Evolutionary conservation across 2,797 vertebrate genomes (phyloP).

Genomic region (Gymnothorax javanicus): DNA sequence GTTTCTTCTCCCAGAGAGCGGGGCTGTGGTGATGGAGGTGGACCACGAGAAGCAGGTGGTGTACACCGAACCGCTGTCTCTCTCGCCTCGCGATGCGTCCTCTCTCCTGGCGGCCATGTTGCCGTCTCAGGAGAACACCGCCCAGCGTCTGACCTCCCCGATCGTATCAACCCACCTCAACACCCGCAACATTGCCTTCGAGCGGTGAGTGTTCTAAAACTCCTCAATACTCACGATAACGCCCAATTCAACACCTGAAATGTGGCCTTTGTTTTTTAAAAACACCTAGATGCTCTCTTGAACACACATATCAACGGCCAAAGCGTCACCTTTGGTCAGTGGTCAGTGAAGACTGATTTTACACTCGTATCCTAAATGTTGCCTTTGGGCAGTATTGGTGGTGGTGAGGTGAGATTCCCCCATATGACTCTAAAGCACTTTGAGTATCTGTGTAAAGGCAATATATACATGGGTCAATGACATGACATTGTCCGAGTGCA

Average conservation of each 20-base stretch:
- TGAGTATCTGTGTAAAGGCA: too few relatives aligned
- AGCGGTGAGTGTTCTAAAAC: conserved; percentile 71
- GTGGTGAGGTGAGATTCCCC: too few relatives aligned
- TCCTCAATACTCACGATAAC: background rate
- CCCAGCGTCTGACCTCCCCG: conserved; percentile 88
- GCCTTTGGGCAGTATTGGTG: too few relatives aligned
- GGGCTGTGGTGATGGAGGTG: conserved; percentile 95
- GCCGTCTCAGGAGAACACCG: conserved; percentile 91
- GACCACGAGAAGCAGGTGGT: conserved; percentile 97
- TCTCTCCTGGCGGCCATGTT: conserved; percentile 91
- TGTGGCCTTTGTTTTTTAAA: background rate
- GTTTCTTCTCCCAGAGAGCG: conserved; percentile 72
- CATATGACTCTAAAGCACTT: too few relatives aligned
- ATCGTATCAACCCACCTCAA: conserved; percentile 94
- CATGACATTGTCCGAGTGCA: too few relatives aligned
- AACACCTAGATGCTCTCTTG: background rate
- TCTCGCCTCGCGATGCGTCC: conserved; percentile 83
- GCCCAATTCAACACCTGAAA: background rate
- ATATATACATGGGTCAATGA: too few relatives aligned
- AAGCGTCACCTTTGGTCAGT: background rate
- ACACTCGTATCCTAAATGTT: too few relatives aligned
- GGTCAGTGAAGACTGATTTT: background rate
- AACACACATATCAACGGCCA: background rate
- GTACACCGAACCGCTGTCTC: conserved; percentile 86
- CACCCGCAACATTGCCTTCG: conserved; percentile 92